A percentile compares a stretch with the other conserved stretches of the same genome.
phyloP scores from a whole-genome alignment of 2,797 vertebrate genomes.

The Myotis vivesi region DNA sequence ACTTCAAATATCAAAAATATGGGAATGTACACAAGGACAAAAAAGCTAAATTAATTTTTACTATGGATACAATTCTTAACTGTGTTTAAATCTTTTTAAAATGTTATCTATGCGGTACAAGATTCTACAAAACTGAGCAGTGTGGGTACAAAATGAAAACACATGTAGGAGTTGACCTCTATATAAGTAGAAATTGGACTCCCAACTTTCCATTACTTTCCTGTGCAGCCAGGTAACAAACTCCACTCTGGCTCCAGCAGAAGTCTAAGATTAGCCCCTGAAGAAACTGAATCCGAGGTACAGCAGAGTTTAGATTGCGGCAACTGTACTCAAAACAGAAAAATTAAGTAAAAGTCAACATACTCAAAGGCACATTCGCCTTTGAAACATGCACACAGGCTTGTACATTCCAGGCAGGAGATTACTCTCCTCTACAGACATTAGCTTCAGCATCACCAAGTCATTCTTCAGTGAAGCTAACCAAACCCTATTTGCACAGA shows the following conservation, averaged over 20 bases:
- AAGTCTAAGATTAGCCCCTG: neutral
- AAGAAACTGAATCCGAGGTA: neutral
- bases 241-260: neutral
- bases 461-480: neutral
- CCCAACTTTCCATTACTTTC: neutral
- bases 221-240: neutral
- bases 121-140: neutral
- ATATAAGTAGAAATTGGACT: neutral
- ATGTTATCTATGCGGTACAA: neutral
- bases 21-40: neutral
- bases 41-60: neutral
- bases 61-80: neutral
- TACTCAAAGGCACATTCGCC: neutral
- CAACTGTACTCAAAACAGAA: neutral
- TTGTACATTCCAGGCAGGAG: neutral
- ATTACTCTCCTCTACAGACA: neutral
- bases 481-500: neutral
- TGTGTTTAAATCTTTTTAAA: conserved; percentile 10
- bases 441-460: neutral
- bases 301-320: neutral
- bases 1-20: neutral
- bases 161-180: neutral
- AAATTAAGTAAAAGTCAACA: neutral
- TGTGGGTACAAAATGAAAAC: neutral
- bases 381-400: neutral